phyloP scores from a whole-genome alignment of 2,797 vertebrate species.

The Antennarius maculatus region DNA sequence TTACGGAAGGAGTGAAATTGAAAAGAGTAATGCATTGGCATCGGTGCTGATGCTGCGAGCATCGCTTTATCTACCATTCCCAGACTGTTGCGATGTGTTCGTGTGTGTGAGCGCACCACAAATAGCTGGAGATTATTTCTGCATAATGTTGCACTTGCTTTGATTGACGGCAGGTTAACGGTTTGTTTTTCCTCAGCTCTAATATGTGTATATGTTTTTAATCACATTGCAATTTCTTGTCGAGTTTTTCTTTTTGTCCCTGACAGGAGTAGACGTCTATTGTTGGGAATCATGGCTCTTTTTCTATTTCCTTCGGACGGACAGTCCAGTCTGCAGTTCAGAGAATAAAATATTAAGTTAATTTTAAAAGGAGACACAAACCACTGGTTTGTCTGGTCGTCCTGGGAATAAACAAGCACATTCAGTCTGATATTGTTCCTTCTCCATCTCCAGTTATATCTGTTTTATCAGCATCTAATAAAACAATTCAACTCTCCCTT shows the following conservation, averaged over 20 bases:
- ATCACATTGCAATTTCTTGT: neutral
- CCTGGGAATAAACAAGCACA: constrained; percentile 49
- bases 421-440: constrained; percentile 18
- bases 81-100: constrained; percentile 32
- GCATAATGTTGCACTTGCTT: constrained; percentile 31
- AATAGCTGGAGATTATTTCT: constrained; percentile 46
- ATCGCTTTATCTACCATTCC: constrained; percentile 43
- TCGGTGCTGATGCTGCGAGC: constrained; percentile 36
- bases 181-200: neutral
- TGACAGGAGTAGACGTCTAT: no score
- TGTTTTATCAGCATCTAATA: constrained; percentile 40
- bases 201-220: neutral
- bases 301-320: constrained; percentile 14
- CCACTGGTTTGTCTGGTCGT: constrained; percentile 22
- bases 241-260: neutral
- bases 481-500: constrained; percentile 45
- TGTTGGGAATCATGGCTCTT: neutral
- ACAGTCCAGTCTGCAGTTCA: constrained; percentile 4
- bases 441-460: constrained; percentile 16
- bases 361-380: no score
- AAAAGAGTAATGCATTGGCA: constrained; percentile 13
- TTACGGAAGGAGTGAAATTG: constrained; percentile 11
- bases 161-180: constrained; percentile 25
- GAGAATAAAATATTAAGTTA: constrained; percentile 8
- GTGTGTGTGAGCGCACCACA: constrained; percentile 17